Conservation (phyloP, 92 coral and sea anemone species). For the Bergia puertoricense region DNA sequence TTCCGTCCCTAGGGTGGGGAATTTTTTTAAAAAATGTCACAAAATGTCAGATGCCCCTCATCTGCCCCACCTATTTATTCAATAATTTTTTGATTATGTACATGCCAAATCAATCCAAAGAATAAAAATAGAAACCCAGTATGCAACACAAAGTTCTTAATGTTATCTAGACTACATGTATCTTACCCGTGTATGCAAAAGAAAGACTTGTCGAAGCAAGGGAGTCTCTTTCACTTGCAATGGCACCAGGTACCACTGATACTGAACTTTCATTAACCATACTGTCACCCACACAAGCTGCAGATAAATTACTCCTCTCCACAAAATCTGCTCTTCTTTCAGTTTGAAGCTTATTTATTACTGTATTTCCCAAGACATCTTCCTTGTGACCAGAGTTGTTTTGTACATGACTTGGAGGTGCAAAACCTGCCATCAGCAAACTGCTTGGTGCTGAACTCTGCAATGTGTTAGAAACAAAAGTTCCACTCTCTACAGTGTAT, state of each 20-base stretch:
- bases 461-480: not conserved
- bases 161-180: not conserved
- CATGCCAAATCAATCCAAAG: not conserved
- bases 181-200: constrained; percentile 80
- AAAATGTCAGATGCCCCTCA: too few species aligned
- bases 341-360: not conserved
- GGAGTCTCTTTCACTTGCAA: constrained; percentile 56
- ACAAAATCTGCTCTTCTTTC: not conserved
- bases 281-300: constrained; percentile 3
- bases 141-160: not conserved
- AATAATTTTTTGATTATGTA: not conserved
- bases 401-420: not conserved
- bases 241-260: not conserved
- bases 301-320: not conserved
- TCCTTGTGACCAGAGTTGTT: not conserved
- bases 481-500: not conserved
- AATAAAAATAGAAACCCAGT: too few species aligned
- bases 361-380: not conserved
- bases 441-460: not conserved
- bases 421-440: constrained; percentile 2
- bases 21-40: too few species aligned
- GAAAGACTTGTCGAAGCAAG: constrained; percentile 80
- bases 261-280: constrained; percentile 5
- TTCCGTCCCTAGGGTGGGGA: too few species aligned
- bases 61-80: too few species aligned